Evolutionary conservation across 2,797 vertebrate species (phyloP), one percentile per base, ranked within the genome.

Genomic region (Sebastes jordani): DNA sequence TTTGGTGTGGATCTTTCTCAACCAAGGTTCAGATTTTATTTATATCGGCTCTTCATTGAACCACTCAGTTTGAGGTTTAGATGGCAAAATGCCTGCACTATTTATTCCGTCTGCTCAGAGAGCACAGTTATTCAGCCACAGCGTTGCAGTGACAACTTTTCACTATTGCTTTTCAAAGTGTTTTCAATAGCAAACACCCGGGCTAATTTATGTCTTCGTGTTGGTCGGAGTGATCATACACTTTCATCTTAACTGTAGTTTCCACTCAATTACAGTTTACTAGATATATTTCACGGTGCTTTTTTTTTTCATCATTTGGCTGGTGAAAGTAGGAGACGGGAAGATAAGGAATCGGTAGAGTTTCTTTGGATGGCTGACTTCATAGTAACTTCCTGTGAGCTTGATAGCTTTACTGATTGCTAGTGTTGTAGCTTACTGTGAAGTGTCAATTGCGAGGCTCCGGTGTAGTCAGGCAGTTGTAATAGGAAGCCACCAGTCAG

Each of bases 401-500:
- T 88, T 93, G 90, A 94, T 92, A 87, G 90, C 92, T 91, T 92
- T 87, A 76, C 91, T 90, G 92, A 91, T 93, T 91, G 88, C 88
- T 65, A 71, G 82, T 85, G 86, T 88, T 89, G 89, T 86, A 76
- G 89, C 86, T 88, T 72, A 90, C 88, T 88, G 91, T 91, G 83
- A 92, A 81, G 92, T 91, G 89, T 91, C 91, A 93, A 92, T 93
- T 89, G 90, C 80, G 74, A 86, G 82, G 83, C 92, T 71, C 77
- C 52, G 52, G 84, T 89, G 82, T 84, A 91, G 87, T 78, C 86
- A 93, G 88, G 87, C 91, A 91, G 91, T 90, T 88, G 92, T 95
- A 95, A 95, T 95, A 87, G 94, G 89, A 94, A 93, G 88, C 91
- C 90, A 92, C 92, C 92, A 84, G 88, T 93, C 69, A 76, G 95